These are phyloP conservation scores for Pollenia angustigena DNA, from an alignment of 2,888 invertebrate species.

Conservation along the genomic window DNA sequence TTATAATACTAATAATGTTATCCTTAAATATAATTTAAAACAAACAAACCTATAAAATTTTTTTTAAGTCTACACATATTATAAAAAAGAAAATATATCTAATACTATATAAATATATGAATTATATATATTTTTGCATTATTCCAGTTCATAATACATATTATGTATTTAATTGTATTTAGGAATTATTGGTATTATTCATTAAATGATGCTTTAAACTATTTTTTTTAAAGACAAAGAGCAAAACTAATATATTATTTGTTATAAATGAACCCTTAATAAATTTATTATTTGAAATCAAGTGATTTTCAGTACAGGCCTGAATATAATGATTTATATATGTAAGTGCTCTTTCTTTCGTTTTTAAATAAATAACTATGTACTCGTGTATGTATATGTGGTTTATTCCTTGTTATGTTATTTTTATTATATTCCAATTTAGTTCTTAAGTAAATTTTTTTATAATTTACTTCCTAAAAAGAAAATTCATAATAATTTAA, in stretches of 20 bases:
- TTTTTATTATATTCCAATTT: constrained; percentile 35
- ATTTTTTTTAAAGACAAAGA: neutral
- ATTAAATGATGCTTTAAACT: constrained; percentile 25
- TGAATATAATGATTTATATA: constrained; percentile 11
- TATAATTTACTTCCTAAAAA: constrained; percentile 15
- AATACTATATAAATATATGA: constrained; percentile 34
- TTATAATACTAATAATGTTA: constrained; percentile 14
- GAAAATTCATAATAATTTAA: constrained; percentile 17
- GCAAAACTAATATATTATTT: neutral
- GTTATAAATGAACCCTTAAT: constrained; percentile 1
- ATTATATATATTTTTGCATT: constrained; percentile 64
- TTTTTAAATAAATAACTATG: neutral
- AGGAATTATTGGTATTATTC: constrained; percentile 27
- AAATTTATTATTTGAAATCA: neutral
- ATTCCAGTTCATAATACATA: constrained; percentile 41
- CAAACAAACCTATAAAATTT: constrained; percentile 13
- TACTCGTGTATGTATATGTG: constrained; percentile 4
- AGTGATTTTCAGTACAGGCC: neutral
- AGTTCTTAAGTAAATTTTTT: constrained; percentile 29
- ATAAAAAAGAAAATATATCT: constrained; percentile 30
- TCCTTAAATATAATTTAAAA: constrained; percentile 20
- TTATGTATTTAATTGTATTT: constrained; percentile 15
- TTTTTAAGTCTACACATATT: constrained; percentile 49
- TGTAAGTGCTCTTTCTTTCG: neutral
- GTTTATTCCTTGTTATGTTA: constrained; percentile 30